Base-by-base conservation (phyloP, 2,113 vertebrate genomes). In the Silurus glanis region DNA sequence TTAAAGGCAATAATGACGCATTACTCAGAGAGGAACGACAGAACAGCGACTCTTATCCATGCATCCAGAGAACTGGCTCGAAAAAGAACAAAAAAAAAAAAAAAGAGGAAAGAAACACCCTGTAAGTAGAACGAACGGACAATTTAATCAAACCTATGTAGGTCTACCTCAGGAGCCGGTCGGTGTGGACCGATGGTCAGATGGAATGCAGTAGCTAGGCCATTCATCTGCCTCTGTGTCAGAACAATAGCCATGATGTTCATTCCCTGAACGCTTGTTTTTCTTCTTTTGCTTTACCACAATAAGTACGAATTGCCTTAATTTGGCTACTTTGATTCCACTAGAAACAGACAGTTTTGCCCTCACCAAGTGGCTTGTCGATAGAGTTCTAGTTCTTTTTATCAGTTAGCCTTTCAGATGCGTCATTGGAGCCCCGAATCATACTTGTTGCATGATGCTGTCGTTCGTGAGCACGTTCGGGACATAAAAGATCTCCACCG, bases 91-190 rank as follows among this genome's bases (percentile, higher is more conserved):
- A 51, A 78, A 25, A 80, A 6, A 64, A 45, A 9, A 9, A 47
- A 9, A 47, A 16, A 37, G 13, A 69, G 21, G 62, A 53, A 82
- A 10, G 58, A 58, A 17, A 10, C 61, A 71, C 75, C 51, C 62
- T n/a, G 79, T n/a, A 81, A 86, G 67, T 84, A 28, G 71, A 62
- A 85, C 37, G 21, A 62, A 75, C 55, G n/a, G 81, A 89, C 82
- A 75, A 69, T 89, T 88, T 90, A 83, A 85, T 82, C 83, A 87
- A 90, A 90, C 83, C 82, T 85, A 86, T 90, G 91, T 91, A 86
- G 90, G 91, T 91, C 94, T 94, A 94, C 94, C 93, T 94, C 94
- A 93, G 90, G 86, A 90, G 72, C 80, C 62, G 28, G 88, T 80
- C 81, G 71, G 84, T 67, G 71, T 28, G 62, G 64, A 72, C 37